Evolutionary conservation across 2,113 vertebrate genomes (phyloP), one percentile per base, ranked within the genome.

Genomic region (Heterotilapia buettikoferi): DNA sequence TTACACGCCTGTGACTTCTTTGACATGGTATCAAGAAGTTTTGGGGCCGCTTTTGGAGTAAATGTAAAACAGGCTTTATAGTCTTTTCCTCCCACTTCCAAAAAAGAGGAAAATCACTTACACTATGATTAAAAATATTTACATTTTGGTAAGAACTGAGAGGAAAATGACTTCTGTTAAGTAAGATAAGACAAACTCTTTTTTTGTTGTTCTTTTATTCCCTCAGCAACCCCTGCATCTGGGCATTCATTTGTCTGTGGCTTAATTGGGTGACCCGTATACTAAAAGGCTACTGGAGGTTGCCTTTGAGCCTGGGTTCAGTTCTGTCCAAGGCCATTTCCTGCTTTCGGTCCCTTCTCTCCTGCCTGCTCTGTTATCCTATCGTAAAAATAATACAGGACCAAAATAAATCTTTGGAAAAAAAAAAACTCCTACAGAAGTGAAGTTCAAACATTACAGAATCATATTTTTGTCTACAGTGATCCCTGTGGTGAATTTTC

Each of bases 381-480:
- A 40, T 14, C 36, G 4, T 68, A 40, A 68, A 68, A 68, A 40
- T 40, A 40, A 68, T 40, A 40, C 19, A 68, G n/a, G n/a, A 40
- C 63, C 19, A 68, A 68, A 68, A 68, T 40, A 40, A 40, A 21
- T 68, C 36, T 21, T 40, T 68, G n/a, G 19, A 0, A 0, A 6
- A 21, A 31, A 40, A 33, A 68, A 40, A 21, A 1, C 59, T 14
- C 21, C 24, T 47, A 47, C 24, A 76, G 43, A 47, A 10, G 38
- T 71, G 36, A 73, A 45, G 13, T 76, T 76, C 9, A 47, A 76
- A 76, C 24, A 29, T 76, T 47, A 47, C 43, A 76, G 71, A 76
- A 47, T 29, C 18, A 50, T 31, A 31, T 50, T 76, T 50, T 47
- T 31, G 9, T 76, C 43, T 76, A 50, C 16, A 50, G 24, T 76